A percentile compares a stretch with the other conserved stretches of the same genome.
Evolutionary conservation across 2,888 invertebrate species (phyloP).

Genomic region (Tetranychus piercei): DNA sequence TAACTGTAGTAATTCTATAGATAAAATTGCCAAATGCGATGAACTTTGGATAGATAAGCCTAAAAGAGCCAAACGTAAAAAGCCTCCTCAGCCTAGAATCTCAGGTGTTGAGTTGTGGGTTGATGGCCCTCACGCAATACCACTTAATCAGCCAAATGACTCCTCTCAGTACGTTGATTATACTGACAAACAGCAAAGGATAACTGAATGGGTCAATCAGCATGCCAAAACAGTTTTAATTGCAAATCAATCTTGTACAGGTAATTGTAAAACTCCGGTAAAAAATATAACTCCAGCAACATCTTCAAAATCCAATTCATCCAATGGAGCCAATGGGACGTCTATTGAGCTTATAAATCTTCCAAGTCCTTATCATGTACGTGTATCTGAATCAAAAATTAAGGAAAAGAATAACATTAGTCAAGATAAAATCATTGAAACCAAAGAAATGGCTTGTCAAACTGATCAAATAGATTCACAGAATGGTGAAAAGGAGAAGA

Average conservation of each 20-base stretch:
- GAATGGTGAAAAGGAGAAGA: background rate
- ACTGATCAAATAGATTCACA: background rate
- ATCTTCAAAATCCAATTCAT: background rate
- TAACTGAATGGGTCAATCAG: conserved; percentile 18
- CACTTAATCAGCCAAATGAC: background rate
- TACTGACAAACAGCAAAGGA: conserved; percentile 17
- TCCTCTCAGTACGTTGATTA: background rate
- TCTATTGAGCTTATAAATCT: background rate
- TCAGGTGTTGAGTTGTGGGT: conserved; percentile 67
- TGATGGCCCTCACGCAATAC: conserved; percentile 51
- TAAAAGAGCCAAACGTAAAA: conserved; percentile 20
- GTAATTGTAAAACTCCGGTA: background rate
- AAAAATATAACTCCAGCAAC: background rate
- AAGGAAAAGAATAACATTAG: background rate
- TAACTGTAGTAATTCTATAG: background rate
- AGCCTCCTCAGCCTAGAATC: conserved; percentile 16
- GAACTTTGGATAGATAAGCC: conserved; percentile 93
- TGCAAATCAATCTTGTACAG: background rate
- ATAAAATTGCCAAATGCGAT: conserved; percentile 40
- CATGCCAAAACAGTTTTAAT: conserved; percentile 11
- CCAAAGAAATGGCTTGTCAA: background rate
- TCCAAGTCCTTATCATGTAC: background rate
- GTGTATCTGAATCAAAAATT: background rate
- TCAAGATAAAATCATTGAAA: background rate
- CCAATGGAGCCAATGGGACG: background rate